Conservation (phyloP, 2,888 invertebrate species). For the Sesamia inferens region DNA sequence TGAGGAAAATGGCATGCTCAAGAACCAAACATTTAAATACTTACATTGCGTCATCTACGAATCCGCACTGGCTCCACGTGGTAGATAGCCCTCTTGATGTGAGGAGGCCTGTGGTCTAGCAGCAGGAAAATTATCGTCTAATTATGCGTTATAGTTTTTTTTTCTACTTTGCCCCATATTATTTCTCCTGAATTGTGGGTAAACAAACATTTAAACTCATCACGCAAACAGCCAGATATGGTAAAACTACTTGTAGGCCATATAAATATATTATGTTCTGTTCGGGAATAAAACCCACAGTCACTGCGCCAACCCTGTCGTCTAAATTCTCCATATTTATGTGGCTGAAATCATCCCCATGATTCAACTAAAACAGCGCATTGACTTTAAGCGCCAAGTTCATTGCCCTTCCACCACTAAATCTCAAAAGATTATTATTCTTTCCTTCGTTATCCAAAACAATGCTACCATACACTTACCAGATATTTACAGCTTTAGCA, state of each 20-base stretch:
- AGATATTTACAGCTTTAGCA: slow-evolving; percentile 63
- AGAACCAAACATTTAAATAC: not conserved
- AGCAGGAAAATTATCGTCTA: no score
- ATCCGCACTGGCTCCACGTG: no score
- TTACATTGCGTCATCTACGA: not conserved
- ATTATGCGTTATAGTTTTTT: not conserved
- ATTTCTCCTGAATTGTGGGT: no score
- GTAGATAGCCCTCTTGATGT: no score
- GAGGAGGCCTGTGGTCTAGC: not conserved
- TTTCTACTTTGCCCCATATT: slow-evolving; percentile 4
- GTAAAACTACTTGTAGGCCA: no score
- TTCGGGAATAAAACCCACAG: no score
- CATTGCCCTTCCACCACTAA: slow-evolving; percentile 55
- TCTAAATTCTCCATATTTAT: not conserved
- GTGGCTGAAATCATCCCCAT: slow-evolving; percentile 27
- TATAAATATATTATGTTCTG: no score
- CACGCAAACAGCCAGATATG: no score
- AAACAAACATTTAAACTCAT: no score
- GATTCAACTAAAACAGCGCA: slow-evolving; percentile 17
- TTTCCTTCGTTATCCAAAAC: slow-evolving; percentile 56
- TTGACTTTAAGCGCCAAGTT: slow-evolving; percentile 38
- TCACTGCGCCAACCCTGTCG: no score
- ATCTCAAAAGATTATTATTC: slow-evolving; percentile 64
- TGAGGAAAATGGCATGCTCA: no score
- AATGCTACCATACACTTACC: slow-evolving; percentile 60